Percentiles rank a stretch among this genome's conserved stretches.
Evolutionary conservation across 2,797 vertebrate species (phyloP).

Genomic region (Hyperoplus lanceolatus): DNA sequence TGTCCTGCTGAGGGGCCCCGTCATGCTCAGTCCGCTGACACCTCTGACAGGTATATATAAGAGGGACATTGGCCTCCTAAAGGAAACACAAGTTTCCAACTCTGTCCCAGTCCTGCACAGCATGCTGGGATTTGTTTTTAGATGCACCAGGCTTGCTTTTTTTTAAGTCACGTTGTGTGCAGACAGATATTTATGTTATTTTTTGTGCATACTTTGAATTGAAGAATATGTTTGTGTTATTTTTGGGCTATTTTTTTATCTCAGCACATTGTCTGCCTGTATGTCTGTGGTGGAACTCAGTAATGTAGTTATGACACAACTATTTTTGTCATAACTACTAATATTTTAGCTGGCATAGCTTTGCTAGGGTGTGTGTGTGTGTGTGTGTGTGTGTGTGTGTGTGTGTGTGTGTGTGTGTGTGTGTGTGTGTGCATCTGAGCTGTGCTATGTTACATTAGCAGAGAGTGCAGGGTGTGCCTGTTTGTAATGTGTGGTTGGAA

Average conservation of each 20-base stretch:
- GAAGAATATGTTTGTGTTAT: constrained; percentile 7
- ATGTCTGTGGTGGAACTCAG: constrained; percentile 6
- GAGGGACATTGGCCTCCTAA: constrained; percentile 17
- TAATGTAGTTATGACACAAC: background rate
- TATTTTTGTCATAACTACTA: background rate
- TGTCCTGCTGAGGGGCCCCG: constrained; percentile 51
- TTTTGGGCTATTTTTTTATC: background rate
- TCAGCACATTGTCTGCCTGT: background rate
- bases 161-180: constrained; percentile 5
- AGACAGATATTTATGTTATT: background rate
- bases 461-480: constrained; percentile 80
- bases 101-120: constrained; percentile 17
- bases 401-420: background rate
- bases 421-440: constrained; percentile 39
- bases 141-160: constrained; percentile 8
- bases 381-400: too few species aligned
- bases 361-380: constrained; percentile 19
- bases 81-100: constrained; percentile 27
- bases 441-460: constrained; percentile 44
- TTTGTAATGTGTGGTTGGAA: constrained; percentile 81
- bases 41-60: constrained; percentile 19
- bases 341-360: constrained; percentile 48
- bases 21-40: constrained; percentile 24
- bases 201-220: constrained; percentile 4
- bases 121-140: constrained; percentile 38